Base-by-base conservation (phyloP, 2,888 invertebrate genomes). In the Drosophila maculinotata region DNA sequence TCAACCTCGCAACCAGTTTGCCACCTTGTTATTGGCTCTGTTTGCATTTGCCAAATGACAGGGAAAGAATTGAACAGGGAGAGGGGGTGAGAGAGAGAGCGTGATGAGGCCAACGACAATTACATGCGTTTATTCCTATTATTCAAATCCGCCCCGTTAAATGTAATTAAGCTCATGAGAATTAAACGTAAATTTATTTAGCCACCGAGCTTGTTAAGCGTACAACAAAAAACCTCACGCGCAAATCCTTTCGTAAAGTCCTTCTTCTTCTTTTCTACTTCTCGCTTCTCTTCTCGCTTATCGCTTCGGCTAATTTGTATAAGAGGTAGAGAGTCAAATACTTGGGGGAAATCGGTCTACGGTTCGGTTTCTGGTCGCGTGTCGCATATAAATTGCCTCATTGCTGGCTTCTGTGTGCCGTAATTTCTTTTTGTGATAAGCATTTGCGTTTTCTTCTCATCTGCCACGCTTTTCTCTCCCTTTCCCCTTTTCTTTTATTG, bases 101-200 rank as follows among this genome's bases (percentile, higher is more conserved):
- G 20, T 3, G 20, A 30, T n/a, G 9, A 10, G 26, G n/a, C 53
- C 38, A 4, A 48, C 45, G 42, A 64, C 73, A 82, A 79, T 85
- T 81, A 83, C 67, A 77, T 48, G 68, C 69, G 67, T 74, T 81
- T 70, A 67, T 59, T 59, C 25, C 7, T 80, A 70, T 83, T 73
- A 76, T 83, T 77, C 73, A 79, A 81, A 85, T 87, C 79, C 72
- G 71, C 30, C 1, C 44, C 87, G 76, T 82, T n/a, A 65, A 87
- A 87, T 67, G 79, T 85, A 87, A 84, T 84, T 87, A 87, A 84
- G 82, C 87, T 85, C 87, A 56, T 69, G 82, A 69, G 87, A 85
- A 82, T 84, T 84, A 62, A 78, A 67, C 85, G 77, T 49, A 69
- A 72, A 86, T 86, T 76, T 80, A 71, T 77, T 77, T 80, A 23